Conservation (phyloP, 2,888 invertebrate genomes). For the Disparrhopalites patrizii region DNA sequence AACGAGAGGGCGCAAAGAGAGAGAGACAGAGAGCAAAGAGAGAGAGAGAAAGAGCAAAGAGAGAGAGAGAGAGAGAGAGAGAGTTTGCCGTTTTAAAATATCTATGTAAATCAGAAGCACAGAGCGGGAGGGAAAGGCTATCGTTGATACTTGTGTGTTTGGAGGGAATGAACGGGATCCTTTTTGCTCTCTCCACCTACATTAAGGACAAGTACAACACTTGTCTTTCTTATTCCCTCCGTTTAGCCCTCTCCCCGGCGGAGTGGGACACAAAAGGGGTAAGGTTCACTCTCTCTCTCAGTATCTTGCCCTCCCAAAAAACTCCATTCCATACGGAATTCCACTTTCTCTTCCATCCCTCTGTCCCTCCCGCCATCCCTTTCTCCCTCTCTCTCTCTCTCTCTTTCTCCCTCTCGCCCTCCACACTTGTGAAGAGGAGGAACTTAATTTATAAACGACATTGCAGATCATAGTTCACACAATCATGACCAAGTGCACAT, state of each 20-base stretch:
- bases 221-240: not conserved
- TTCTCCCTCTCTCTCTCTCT: not conserved
- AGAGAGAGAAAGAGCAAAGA: not conserved
- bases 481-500: slow-evolving; percentile 7
- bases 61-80: no score
- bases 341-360: not conserved
- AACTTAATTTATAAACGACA: slow-evolving; percentile 18
- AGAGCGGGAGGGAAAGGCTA: no score
- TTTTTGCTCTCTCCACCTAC: slow-evolving; percentile 7
- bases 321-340: not conserved
- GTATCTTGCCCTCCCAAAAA: not conserved
- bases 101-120: no score
- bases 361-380: not conserved
- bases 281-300: not conserved
- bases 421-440: not conserved
- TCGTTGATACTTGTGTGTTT: not conserved
- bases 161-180: slow-evolving; percentile 5
- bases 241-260: not conserved
- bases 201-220: slow-evolving; percentile 16
- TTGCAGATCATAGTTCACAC: slow-evolving; percentile 12
- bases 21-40: not conserved
- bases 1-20: not conserved
- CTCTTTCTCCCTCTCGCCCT: not conserved
- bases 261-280: no score
- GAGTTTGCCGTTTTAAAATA: no score